Percentiles rank a stretch among this genome's conserved stretches.
phyloP scores from a whole-genome alignment of 2,888 invertebrate species.

The Notodonta ziczac region DNA sequence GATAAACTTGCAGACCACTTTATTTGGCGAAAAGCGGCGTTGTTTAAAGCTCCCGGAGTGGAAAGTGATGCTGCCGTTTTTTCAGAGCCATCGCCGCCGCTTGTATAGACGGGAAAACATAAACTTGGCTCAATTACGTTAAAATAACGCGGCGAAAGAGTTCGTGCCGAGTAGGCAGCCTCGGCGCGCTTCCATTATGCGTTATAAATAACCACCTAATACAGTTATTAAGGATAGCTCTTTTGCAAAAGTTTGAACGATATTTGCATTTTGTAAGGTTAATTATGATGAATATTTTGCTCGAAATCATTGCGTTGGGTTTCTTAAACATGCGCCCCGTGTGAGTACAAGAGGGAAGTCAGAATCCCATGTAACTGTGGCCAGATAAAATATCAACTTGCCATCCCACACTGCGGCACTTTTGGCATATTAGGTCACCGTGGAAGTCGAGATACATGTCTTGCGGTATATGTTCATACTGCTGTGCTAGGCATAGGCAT shows the following conservation, averaged over 20 bases:
- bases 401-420: too few relatives aligned
- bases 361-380: too few relatives aligned
- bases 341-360: too few relatives aligned
- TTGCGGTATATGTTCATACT: too few relatives aligned
- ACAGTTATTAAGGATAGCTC: not conserved
- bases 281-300: not conserved
- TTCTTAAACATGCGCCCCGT: too few relatives aligned
- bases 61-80: slow-evolving; percentile 67
- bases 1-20: slow-evolving; percentile 78
- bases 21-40: slow-evolving; percentile 70
- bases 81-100: slow-evolving; percentile 25
- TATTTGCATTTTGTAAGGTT: not conserved
- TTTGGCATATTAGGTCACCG: too few relatives aligned
- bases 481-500: too few relatives aligned
- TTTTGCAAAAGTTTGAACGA: not conserved
- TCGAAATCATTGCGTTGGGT: not conserved
- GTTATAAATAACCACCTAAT: slow-evolving; percentile 19
- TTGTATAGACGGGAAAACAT: slow-evolving; percentile 39
- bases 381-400: too few relatives aligned
- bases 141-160: slow-evolving; percentile 21
- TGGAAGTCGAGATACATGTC: too few relatives aligned
- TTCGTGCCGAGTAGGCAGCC: slow-evolving; percentile 22
- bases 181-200: slow-evolving; percentile 27
- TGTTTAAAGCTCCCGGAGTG: slow-evolving; percentile 64
- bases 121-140: slow-evolving; percentile 53